Conservation (phyloP, 2,113 vertebrate species). For the Dipodomys stephensi region DNA sequence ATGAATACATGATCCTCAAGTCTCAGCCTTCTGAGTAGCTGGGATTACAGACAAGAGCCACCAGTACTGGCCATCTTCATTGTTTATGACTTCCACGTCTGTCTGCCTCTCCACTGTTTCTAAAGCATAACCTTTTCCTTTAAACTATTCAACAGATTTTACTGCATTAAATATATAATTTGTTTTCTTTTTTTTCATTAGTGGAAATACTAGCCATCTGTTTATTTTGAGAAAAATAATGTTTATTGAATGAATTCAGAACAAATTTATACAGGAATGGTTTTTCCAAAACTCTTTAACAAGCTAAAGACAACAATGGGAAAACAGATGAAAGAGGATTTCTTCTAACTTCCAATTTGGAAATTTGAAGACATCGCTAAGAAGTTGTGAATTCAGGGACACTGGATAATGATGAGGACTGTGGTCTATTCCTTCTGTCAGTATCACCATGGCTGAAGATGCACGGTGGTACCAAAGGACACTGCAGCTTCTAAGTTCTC, state of each 20-base stretch:
- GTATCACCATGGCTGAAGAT: background rate
- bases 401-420: background rate
- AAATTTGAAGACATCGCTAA: background rate
- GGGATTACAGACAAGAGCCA: too few species aligned
- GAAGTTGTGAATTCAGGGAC: background rate
- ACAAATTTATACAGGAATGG: background rate
- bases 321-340: background rate
- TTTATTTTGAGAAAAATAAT: constrained; percentile 11
- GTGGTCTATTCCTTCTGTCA: background rate
- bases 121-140: background rate
- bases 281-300: background rate
- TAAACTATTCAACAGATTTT: background rate
- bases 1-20: too few species aligned
- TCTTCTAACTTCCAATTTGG: background rate
- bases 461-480: background rate
- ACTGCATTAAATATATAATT: background rate
- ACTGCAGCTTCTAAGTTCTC: background rate
- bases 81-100: background rate
- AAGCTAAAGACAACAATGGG: background rate
- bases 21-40: too few species aligned
- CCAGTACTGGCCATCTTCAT: background rate
- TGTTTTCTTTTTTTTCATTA: background rate
- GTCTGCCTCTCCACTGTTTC: background rate
- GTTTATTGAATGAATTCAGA: background rate
- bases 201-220: background rate